Evolutionary conservation across 2,888 invertebrate genomes (phyloP).

Genomic region (Lithophane socia): DNA sequence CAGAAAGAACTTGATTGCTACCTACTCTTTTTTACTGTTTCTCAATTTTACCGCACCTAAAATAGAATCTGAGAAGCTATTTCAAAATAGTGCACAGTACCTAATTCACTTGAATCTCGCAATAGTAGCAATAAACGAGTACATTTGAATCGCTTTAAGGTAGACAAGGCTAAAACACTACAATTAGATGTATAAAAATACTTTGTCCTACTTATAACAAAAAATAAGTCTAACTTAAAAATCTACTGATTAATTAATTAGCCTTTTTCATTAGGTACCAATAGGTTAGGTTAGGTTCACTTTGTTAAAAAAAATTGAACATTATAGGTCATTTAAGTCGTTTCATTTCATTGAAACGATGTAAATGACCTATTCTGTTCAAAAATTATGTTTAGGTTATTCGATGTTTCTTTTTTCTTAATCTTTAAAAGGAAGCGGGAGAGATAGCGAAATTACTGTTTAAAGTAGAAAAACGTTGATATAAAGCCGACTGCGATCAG

Average conservation of each 20-base stretch:
- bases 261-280: too few species aligned
- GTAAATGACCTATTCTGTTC: background rate
- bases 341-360: background rate
- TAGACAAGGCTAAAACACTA: background rate
- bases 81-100: slow-evolving; percentile 53
- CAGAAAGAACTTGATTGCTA: background rate
- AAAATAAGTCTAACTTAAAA: background rate
- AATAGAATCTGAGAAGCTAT: slow-evolving; percentile 56
- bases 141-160: slow-evolving; percentile 81
- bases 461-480: slow-evolving; percentile 9
- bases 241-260: background rate
- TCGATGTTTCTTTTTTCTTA: background rate
- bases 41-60: slow-evolving; percentile 1
- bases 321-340: background rate
- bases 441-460: background rate
- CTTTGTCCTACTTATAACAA: background rate
- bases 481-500: slow-evolving; percentile 44
- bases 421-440: too few species aligned
- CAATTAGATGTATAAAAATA: background rate
- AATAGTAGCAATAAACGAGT: slow-evolving; percentile 76
- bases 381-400: background rate
- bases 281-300: too few species aligned
- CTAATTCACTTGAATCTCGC: slow-evolving; percentile 69
- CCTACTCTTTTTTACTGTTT: background rate
- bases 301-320: background rate